Base-by-base conservation (phyloP, 2,888 invertebrate genomes). In the Cyrtodaria siliqua region DNA sequence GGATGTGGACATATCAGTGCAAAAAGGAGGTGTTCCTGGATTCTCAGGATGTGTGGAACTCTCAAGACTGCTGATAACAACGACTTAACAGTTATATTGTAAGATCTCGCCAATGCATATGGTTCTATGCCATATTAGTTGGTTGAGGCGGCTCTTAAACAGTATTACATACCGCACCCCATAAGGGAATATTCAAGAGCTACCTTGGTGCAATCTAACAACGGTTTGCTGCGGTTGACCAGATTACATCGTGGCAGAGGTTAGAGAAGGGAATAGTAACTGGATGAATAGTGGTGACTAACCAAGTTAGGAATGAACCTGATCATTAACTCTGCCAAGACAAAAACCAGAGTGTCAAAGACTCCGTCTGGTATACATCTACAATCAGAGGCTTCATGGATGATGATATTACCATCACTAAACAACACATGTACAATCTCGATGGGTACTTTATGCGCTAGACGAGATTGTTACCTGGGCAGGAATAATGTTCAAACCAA, bases 381-480 rank as follows among this genome's bases (percentile, higher is more conserved):
- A 38, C 40, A 8, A 38, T 38, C 40, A 38, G 40, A 16, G 47
- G 60, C 23, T 23, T 60, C 60, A 20, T 42, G 27, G 20, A 23
- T 60, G 67, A 67, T 24, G 23, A 50, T 2, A 59, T 61, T 27
- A n/a, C 61, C 4, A 69, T 61, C 23, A 69, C 60, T 38, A 24
- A 44, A 38, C n/a, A n/a, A 49, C 53, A 50, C 29, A 63, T 63
- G 1, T 69, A 57, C 49, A 59, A 40, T 49, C 55, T 16, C 16
- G 56, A 55, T 64, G 55, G 56, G 33, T 64, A 24, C 61, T 61
- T 6, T 20, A 26, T 1, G 49, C 49, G n/a, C 23, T 61, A 12
- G 61, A 61, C 12, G n/a, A n/a, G n/a, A n/a, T n/a, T n/a, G n/a
- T n/a, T n/a, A n/a, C n/a, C 27, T 40, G 29, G 49, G 23, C 18